Percentiles rank a stretch among this genome's conserved stretches.
These are phyloP conservation scores for Gallirallus australis DNA, from an alignment of 2,797 vertebrate species.

Conservation along the genomic window DNA sequence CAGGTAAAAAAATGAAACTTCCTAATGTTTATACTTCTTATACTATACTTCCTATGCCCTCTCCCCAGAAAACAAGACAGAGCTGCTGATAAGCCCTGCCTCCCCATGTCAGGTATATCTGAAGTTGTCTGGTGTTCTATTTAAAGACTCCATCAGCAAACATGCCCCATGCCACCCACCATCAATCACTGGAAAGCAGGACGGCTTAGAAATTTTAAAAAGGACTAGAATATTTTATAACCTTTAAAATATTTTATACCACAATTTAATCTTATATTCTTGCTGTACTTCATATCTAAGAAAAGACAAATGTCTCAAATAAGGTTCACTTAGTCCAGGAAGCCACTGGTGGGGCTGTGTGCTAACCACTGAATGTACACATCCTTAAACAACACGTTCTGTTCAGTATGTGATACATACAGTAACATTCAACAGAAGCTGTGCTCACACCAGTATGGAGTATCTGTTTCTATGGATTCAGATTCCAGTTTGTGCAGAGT, in stretches of 20 bases:
- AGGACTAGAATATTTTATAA: background rate
- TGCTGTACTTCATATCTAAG: background rate
- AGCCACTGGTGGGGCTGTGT: background rate
- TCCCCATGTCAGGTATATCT: background rate
- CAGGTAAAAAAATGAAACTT: background rate
- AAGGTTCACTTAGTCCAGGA: background rate
- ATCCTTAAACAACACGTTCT: background rate
- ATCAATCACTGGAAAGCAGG: constrained; percentile 19
- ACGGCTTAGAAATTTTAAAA: background rate
- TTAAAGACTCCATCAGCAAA: constrained; percentile 21
- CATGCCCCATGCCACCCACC: background rate
- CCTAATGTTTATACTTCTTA: background rate
- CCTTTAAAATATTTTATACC: background rate
- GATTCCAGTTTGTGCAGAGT: background rate
- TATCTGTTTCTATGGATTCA: constrained; percentile 45
- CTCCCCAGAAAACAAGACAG: constrained; percentile 21
- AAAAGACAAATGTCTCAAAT: background rate
- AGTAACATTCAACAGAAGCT: background rate
- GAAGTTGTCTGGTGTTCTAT: background rate
- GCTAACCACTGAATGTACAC: background rate
- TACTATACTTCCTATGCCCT: background rate
- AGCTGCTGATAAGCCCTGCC: constrained; percentile 21
- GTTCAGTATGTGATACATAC: background rate
- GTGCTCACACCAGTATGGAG: background rate
- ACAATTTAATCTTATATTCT: background rate